These are phyloP conservation scores for Eriosoma lanigerum DNA, from an alignment of 1,140 invertebrate species.

Conservation along the genomic window DNA sequence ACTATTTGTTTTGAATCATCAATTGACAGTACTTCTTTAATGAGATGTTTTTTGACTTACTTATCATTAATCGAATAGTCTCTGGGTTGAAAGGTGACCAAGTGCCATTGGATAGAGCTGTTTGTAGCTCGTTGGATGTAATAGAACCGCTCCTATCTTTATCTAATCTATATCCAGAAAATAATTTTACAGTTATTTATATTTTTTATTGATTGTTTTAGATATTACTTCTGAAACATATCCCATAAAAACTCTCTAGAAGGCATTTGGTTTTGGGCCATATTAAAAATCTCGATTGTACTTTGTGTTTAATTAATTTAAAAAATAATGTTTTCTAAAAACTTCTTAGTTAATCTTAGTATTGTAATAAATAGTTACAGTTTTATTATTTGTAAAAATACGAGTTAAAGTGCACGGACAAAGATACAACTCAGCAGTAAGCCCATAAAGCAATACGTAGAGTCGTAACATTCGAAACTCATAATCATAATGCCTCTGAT, in stretches of 20 bases:
- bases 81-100: constrained; percentile 98
- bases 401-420: too few species aligned
- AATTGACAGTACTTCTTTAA: too few species aligned
- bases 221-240: constrained; percentile 72
- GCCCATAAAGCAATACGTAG: too few species aligned
- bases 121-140: constrained; percentile 84
- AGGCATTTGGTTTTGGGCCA: constrained; percentile 61
- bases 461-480: too few species aligned
- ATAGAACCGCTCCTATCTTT: constrained; percentile 88
- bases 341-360: too few species aligned
- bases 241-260: constrained; percentile 75
- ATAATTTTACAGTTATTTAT: neutral
- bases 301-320: too few species aligned
- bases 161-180: constrained; percentile 73
- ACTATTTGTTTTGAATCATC: too few species aligned
- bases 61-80: constrained; percentile 92
- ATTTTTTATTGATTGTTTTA: constrained; percentile 47
- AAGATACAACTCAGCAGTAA: too few species aligned
- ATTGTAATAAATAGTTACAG: too few species aligned
- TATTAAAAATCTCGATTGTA: constrained; percentile 8
- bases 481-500: too few species aligned
- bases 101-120: constrained; percentile 93
- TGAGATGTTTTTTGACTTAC: constrained; percentile 61
- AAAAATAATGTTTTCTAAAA: too few species aligned
- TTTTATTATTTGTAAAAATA: too few species aligned